A percentile compares a stretch with the other conserved stretches of the same genome.
Evolutionary conservation across 2,797 vertebrate genomes (phyloP).

Genomic region (Morus bassanus): DNA sequence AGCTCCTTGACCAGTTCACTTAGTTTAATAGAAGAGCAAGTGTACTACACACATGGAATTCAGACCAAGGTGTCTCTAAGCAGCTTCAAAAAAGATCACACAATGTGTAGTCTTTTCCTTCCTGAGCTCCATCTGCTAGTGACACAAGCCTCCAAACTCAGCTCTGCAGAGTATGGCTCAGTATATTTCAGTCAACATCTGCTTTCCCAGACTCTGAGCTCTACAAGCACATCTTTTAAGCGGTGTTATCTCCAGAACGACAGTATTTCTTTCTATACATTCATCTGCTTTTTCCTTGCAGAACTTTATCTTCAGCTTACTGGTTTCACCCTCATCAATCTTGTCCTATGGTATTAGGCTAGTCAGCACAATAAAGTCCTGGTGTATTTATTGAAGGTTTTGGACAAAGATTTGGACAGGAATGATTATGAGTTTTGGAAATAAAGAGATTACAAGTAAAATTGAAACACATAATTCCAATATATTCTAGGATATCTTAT

Average conservation of each 20-base stretch:
- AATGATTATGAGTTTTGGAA: neutral
- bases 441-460: neutral
- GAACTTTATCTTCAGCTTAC: neutral
- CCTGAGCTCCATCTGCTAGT: neutral
- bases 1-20: neutral
- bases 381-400: neutral
- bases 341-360: neutral
- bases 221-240: neutral
- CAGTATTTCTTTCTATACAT: neutral
- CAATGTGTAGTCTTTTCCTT: neutral
- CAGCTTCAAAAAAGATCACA: neutral
- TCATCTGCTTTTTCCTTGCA: neutral
- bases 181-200: neutral
- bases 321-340: neutral
- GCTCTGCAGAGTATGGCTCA: neutral
- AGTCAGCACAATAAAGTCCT: neutral
- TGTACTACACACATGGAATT: neutral
- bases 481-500: neutral
- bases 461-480: neutral
- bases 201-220: neutral
- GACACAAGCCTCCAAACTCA: neutral
- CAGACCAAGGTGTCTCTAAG: neutral
- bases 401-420: neutral
- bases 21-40: neutral
- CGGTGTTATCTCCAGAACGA: neutral